Evolutionary conservation across 2,113 vertebrate species (phyloP).

Genomic region (Chlorodrepanis virens): DNA sequence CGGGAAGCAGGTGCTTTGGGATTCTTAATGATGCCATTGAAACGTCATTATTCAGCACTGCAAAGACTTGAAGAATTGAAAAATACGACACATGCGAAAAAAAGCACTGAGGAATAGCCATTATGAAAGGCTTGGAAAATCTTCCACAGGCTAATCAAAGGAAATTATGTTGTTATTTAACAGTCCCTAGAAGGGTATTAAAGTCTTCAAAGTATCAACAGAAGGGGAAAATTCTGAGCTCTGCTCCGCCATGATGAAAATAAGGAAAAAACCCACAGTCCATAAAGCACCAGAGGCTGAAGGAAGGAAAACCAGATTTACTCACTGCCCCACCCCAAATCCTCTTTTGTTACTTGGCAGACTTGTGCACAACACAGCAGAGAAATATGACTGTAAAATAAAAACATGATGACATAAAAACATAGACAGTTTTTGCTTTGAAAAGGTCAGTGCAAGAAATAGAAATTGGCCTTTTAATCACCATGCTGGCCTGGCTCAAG

Average conservation of each 20-base stretch:
- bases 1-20: not conserved
- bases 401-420: not conserved
- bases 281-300: not conserved
- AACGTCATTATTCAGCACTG: not conserved
- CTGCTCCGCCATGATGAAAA: not conserved
- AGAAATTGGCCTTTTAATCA: not conserved
- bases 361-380: not conserved
- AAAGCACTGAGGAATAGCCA: not conserved
- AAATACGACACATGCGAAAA: not conserved
- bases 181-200: not conserved
- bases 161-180: not conserved
- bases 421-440: not conserved
- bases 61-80: not conserved
- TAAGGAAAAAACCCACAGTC: not conserved
- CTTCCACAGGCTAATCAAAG: not conserved
- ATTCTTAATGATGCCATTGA: not conserved
- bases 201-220: not conserved
- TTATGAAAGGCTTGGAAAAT: not conserved
- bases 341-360: not conserved
- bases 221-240: not conserved
- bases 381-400: not conserved
- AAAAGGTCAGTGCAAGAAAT: slow-evolving; percentile 2
- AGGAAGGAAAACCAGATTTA: not conserved
- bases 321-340: not conserved
- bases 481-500: not conserved